Base-by-base conservation (phyloP, 2,113 vertebrate genomes). In the Aix galericulata region DNA sequence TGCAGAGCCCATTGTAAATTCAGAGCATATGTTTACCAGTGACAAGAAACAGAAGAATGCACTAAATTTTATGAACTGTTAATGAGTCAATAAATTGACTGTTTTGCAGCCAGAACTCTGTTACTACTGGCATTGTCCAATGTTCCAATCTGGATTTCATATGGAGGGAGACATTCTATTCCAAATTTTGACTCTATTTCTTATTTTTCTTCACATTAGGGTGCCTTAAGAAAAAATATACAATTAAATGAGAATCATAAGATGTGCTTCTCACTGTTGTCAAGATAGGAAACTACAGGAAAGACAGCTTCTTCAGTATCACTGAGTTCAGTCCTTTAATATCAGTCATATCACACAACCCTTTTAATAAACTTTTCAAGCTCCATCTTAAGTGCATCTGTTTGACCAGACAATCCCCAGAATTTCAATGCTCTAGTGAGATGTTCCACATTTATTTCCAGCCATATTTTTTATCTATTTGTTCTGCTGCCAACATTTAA, bases 21-120 rank as follows among this genome's bases (percentile, higher is more conserved):
- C 90, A 96, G 94, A 98, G 86, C 97, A 97, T 93, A 98, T 98
- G 97, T 95, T 97, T 97, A 92, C 93, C 77, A 92, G 90, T 91
- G 96, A 97, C 94, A 96, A 97, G 96, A 97, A 97, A 89, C 93
- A 97, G 96, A 96, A 96, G 94, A 98, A 97, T 93, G 88, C 1
- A 13, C 94, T 96, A 96, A 89, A 96, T 97, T 98, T 98, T 98
- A 97, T 94, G 97, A 97, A 97, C 97, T 98, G 97, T 97, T 98
- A 98, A 98, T 97, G 97, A 98, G 96, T 96, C 97, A 69, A 34
- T 97, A 97, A 97, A 97, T 96, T 91, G 97, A 97, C 94, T 97
- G 92, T 91, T 96, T 97, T 96, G 79, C 96, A 97, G 96, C 96
- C 96, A 98, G 97, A 97, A 88, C 78, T 91, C 77, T 93, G 85